phyloP scores from a whole-genome alignment of 2,113 vertebrate species.

The Sceloporus undulatus region DNA sequence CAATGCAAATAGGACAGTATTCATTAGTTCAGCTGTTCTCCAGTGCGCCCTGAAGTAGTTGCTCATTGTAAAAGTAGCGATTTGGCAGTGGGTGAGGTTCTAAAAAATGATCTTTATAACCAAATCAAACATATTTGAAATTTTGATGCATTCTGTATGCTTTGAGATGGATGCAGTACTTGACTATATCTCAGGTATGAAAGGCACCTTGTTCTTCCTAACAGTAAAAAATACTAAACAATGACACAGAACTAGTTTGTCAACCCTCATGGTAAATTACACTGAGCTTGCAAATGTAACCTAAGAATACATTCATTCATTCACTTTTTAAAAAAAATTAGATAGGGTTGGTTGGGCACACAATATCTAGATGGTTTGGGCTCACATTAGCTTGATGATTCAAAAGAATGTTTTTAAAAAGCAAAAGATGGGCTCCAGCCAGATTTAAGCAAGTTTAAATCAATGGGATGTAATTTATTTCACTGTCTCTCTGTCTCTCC shows the following conservation, averaged over 20 bases:
- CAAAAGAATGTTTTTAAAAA: constrained; percentile 21
- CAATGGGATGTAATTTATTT: background rate
- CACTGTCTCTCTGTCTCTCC: background rate
- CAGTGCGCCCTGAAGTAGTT: constrained; percentile 53
- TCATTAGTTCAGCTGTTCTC: constrained; percentile 70
- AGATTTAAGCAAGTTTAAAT: background rate
- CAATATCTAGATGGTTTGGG: constrained; percentile 46
- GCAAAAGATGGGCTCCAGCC: background rate
- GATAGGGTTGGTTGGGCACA: constrained; percentile 52
- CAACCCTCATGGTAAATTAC: constrained; percentile 67
- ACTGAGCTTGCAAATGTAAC: constrained; percentile 71
- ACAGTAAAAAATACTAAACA: constrained; percentile 61
- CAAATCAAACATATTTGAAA: constrained; percentile 64
- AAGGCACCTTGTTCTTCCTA: constrained; percentile 74
- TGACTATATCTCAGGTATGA: constrained; percentile 66
- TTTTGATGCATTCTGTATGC: constrained; percentile 63
- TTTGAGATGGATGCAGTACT: constrained; percentile 65
- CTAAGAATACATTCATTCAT: constrained; percentile 52
- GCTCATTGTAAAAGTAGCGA: constrained; percentile 45
- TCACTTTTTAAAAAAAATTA: constrained; percentile 23
- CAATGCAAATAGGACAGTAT: constrained; percentile 60
- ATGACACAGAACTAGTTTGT: constrained; percentile 73
- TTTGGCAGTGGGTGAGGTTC: constrained; percentile 23
- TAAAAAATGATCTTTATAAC: constrained; percentile 44
- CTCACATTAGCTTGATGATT: constrained; percentile 44